phyloP scores from a whole-genome alignment of 2,797 vertebrate genomes.

The Discoglossus pictus region DNA sequence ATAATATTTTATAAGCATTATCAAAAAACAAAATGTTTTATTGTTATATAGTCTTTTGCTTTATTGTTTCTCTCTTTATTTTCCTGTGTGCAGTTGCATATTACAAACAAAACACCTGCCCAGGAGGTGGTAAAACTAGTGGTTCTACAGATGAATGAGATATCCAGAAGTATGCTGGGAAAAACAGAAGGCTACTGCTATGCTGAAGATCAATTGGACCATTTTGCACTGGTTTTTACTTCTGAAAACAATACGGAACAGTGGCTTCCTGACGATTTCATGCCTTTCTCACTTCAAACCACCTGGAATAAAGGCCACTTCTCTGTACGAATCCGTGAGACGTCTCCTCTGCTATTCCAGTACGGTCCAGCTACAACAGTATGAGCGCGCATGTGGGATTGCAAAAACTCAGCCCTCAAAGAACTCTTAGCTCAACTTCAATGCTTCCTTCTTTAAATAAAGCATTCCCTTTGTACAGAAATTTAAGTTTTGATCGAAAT shows the following conservation, averaged over 20 bases:
- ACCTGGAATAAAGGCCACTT: constrained; percentile 79
- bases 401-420: constrained; percentile 45
- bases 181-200: constrained; percentile 68
- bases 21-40: too few species aligned
- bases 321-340: constrained; percentile 84
- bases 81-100: constrained; percentile 71
- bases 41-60: constrained; percentile 1
- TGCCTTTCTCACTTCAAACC: constrained; percentile 81
- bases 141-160: constrained; percentile 83
- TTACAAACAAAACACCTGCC: constrained; percentile 76
- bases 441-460: constrained; percentile 68
- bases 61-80: constrained; percentile 50
- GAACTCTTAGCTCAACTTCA: constrained; percentile 57
- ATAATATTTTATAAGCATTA: too few species aligned
- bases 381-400: constrained; percentile 54
- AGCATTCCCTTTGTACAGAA: constrained; percentile 56
- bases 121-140: constrained; percentile 84
- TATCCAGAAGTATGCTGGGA: constrained; percentile 69
- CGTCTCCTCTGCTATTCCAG: constrained; percentile 81
- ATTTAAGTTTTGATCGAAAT: constrained; percentile 51
- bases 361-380: constrained; percentile 82
- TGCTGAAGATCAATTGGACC: constrained; percentile 78
- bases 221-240: constrained; percentile 83
- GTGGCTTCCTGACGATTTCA: constrained; percentile 85
- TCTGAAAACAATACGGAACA: constrained; percentile 70